phyloP scores from a whole-genome alignment of 2,113 vertebrate genomes.

The Atrichornis clamosus region DNA sequence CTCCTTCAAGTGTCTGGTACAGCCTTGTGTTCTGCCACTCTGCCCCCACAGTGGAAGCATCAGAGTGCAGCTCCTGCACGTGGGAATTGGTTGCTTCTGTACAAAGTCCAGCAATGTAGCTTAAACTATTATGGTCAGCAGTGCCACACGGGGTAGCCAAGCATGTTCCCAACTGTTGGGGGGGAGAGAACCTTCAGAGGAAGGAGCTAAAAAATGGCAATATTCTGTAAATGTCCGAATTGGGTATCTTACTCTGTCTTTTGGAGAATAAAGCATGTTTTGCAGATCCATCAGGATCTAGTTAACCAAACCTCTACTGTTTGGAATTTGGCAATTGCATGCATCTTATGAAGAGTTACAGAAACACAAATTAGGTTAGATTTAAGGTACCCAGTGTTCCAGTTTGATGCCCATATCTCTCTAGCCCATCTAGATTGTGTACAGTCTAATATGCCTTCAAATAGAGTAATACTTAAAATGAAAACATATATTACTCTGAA shows the following conservation, averaged over 20 bases:
- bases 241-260: not conserved
- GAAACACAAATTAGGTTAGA: not conserved
- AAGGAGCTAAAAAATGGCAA: not conserved
- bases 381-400: not conserved
- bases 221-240: not conserved
- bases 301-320: not conserved
- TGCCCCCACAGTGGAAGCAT: not conserved
- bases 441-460: not conserved
- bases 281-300: not conserved
- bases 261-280: not conserved
- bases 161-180: not conserved
- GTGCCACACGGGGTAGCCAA: not conserved
- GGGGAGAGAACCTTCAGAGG: not conserved
- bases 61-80: fast-evolving
- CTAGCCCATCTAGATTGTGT: not conserved
- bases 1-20: not conserved
- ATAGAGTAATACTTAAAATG: not conserved
- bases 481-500: not conserved
- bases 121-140: not conserved
- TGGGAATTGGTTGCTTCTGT: not conserved
- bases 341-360: not conserved
- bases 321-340: not conserved
- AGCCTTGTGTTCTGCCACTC: not conserved
- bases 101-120: not conserved
- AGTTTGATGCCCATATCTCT: not conserved